phyloP scores from a whole-genome alignment of 2,888 invertebrate species.

The Melinopterus prodromus region DNA sequence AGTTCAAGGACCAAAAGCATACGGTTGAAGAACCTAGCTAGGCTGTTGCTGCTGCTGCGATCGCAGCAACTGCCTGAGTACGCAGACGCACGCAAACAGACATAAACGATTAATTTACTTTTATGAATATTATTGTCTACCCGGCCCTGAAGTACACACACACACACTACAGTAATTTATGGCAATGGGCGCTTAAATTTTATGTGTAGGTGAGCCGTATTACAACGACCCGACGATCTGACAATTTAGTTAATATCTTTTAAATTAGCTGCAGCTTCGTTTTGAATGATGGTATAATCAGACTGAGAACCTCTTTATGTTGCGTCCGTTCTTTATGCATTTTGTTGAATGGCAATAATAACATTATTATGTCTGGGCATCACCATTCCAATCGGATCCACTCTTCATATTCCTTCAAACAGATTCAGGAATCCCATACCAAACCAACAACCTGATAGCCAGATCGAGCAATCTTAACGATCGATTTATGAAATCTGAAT shows the following conservation, averaged over 20 bases:
- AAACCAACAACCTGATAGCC: too few relatives aligned
- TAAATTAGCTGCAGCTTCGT: neutral
- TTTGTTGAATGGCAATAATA: too few relatives aligned
- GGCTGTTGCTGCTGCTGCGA: neutral
- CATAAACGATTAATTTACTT: constrained; percentile 4
- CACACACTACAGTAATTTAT: neutral
- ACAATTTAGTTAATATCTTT: constrained; percentile 4
- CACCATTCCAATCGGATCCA: too few relatives aligned
- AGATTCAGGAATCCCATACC: too few relatives aligned
- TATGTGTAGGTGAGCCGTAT: neutral
- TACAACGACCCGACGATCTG: neutral
- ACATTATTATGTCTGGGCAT: too few relatives aligned
- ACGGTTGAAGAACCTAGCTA: neutral
- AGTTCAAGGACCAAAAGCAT: neutral
- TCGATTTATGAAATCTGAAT: too few relatives aligned
- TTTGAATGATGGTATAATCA: neutral
- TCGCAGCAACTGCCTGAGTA: neutral
- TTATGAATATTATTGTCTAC: constrained; percentile 4
- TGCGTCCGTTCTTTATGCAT: neutral
- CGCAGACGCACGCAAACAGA: neutral
- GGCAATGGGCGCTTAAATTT: constrained; percentile 4
- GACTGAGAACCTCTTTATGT: neutral
- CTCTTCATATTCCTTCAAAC: too few relatives aligned
- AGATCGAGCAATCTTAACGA: too few relatives aligned
- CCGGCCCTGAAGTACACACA: neutral